Evolutionary conservation across 2,888 invertebrate genomes (phyloP), one percentile per base, ranked within the genome.

Genomic region (Spodoptera exigua): DNA sequence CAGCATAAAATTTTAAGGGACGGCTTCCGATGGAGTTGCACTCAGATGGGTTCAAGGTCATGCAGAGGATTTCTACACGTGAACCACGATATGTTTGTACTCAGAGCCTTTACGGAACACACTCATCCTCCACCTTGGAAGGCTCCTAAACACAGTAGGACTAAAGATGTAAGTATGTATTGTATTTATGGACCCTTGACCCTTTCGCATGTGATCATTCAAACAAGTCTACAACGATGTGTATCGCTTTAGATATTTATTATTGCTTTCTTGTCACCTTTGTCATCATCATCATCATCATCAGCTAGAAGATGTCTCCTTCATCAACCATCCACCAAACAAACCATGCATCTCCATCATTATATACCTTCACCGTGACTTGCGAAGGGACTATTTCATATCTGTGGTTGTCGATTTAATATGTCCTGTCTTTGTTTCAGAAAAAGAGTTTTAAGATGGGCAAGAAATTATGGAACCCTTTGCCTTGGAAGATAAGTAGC

Each of bases 21-120:
- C 36, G 94, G 94, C 0, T 90, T 86, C 78, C 87, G 94, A 0
- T 94, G 94, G 94, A 93, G 93, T 80, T 94, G 94, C 67, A 93
- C 94, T 0, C 92, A 92, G 75, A 93, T 93, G 93, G 93, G 92
- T 0, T 93, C 93, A 57, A 88, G 93, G 63, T 91, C 93, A 1
- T 94, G 94, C 70, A 81, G 92, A 39, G 94, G 89, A 0, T 93
- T 92, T 76, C 84, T 94, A 0, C 93, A 92, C 62, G 93, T 93
- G 3, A 91, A 92, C 2, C 82, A 83, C 1, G 87, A 91, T 3
- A 93, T 87, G 89, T 60, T 92, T 49, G 93, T 94, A 2, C 85
- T 93, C 2, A 84, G 92, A 56, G 93, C 92, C 0, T 86, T 88
- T 3, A 92, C 89, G 0, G 85, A 88, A 46, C 94, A 94, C 49